Conservation (phyloP, 2,888 invertebrate species). For the Muscina levida region DNA sequence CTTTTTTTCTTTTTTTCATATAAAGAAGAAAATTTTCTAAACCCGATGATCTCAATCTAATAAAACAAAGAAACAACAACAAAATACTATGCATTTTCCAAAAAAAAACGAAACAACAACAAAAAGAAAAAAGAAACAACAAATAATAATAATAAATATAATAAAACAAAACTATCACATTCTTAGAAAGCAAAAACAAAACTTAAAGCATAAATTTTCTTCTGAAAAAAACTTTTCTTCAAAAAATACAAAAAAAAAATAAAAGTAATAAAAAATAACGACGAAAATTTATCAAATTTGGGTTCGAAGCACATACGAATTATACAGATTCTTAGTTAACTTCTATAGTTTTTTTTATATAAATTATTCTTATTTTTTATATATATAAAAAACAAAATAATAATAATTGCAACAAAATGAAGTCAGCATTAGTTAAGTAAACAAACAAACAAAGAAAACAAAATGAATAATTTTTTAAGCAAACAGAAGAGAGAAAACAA, state of each 20-base stretch:
- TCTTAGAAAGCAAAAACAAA: constrained; percentile 17
- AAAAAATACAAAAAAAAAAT: constrained; percentile 36
- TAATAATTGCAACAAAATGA: constrained; percentile 28
- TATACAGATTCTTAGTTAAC: constrained; percentile 50
- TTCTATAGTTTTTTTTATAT: not conserved
- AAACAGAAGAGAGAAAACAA: constrained; percentile 26
- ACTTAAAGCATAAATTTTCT: constrained; percentile 10
- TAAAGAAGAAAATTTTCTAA: constrained; percentile 53
- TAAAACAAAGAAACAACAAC: constrained; percentile 21
- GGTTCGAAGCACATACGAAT: constrained; percentile 45
- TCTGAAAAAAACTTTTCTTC: constrained; percentile 54
- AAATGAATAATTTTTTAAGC: constrained; percentile 19
- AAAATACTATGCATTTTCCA: constrained; percentile 64
- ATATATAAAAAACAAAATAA: constrained; percentile 15
- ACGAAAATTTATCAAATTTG: constrained; percentile 50
- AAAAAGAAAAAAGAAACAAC: constrained; percentile 45
- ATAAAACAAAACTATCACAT: constrained; percentile 27
- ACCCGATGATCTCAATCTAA: constrained; percentile 64
- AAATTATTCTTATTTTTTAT: constrained; percentile 35
- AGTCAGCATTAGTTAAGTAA: constrained; percentile 63
- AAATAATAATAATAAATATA: too few species aligned
- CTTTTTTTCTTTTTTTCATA: too few species aligned
- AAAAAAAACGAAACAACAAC: constrained; percentile 41
- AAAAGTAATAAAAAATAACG: constrained; percentile 24
- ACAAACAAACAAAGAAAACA: constrained; percentile 44